Evolutionary conservation across 2,888 invertebrate genomes (phyloP).

Genomic region (Oligia strigilis): DNA sequence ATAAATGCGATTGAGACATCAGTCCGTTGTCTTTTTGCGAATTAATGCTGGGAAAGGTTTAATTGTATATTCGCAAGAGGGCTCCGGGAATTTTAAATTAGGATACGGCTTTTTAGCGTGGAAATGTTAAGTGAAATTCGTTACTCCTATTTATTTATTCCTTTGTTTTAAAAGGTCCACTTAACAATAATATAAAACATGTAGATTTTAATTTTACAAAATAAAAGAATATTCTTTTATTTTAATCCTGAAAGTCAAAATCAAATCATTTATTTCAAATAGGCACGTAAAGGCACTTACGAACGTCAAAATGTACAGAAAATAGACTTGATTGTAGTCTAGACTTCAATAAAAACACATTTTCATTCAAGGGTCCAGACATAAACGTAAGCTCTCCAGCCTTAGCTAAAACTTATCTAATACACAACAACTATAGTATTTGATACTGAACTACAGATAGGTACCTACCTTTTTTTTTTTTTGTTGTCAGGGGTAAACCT

Average conservation of each 20-base stretch:
- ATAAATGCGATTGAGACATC: conserved; percentile 67
- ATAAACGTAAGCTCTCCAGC: not conserved
- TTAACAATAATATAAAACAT: not conserved
- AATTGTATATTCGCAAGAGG: conserved; percentile 48
- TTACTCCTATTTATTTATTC: conserved; percentile 13
- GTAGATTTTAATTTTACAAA: not conserved
- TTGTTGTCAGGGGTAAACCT: too few relatives aligned
- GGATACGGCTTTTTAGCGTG: conserved; percentile 27
- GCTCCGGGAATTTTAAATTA: conserved; percentile 42
- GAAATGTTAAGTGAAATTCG: conserved; percentile 27
- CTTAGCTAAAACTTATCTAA: not conserved
- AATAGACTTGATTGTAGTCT: too few relatives aligned
- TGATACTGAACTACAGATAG: too few relatives aligned
- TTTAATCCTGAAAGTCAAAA: not conserved
- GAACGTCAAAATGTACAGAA: too few relatives aligned
- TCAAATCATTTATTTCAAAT: too few relatives aligned
- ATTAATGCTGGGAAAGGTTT: conserved; percentile 60
- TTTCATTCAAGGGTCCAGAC: not conserved
- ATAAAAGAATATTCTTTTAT: not conserved
- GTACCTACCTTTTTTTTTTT: too few relatives aligned
- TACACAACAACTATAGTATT: not conserved
- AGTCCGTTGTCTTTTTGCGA: conserved; percentile 58
- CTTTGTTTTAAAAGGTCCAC: conserved; percentile 30
- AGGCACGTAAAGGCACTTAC: too few relatives aligned
- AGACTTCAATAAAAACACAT: not conserved